Base-by-base conservation (phyloP, 2,797 vertebrate species). In the Oryzias dopingdopingensis region DNA sequence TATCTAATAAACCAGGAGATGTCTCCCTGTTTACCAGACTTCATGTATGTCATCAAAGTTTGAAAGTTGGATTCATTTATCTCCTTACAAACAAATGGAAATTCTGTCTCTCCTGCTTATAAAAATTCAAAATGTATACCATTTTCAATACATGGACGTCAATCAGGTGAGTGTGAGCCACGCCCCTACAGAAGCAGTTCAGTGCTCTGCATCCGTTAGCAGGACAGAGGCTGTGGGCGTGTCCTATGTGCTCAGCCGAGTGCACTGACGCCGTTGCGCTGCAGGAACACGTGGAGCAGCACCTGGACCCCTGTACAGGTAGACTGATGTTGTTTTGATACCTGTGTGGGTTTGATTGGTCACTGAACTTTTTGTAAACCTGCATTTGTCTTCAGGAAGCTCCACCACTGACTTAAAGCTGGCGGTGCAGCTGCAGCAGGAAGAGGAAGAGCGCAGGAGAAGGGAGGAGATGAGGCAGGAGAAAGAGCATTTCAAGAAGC, bases 401-500 rank as follows among this genome's bases (percentile, higher is more conserved):
- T 62, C 62, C 7, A 47, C 17, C 41, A 72, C 76, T 1, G 87
- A 89, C 62, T 51, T 67, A 41, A 59, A 54, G 52, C 72, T 95
- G 76, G 94, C 94, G 76, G 85, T 80, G 0, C 86, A 20, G 29
- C 92, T 96, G 48, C 95, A 96, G 42, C 76, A 70, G 46, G 92
- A 95, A 74, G 93, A 95, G 84, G 84, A 94, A 46, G 41, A 57
- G 49, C 88, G 75, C 65, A 90, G 72, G 72, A 82, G 70, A 56
- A 82, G 83, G 60, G 83, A 90, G 48, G 91, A 91, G 62, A 82
- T 83, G 44, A 81, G 60, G 53, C 70, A 53, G 81, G 94, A 95
- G 76, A 84, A 47, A 43, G 88, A 90, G 59, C 92, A 93, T 65
- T 96, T 96, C 79, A 88, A 90, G 73, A 95, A 93, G 74, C 80